phyloP scores from a whole-genome alignment of 2,888 invertebrate species.

The Thalpophila matura region DNA sequence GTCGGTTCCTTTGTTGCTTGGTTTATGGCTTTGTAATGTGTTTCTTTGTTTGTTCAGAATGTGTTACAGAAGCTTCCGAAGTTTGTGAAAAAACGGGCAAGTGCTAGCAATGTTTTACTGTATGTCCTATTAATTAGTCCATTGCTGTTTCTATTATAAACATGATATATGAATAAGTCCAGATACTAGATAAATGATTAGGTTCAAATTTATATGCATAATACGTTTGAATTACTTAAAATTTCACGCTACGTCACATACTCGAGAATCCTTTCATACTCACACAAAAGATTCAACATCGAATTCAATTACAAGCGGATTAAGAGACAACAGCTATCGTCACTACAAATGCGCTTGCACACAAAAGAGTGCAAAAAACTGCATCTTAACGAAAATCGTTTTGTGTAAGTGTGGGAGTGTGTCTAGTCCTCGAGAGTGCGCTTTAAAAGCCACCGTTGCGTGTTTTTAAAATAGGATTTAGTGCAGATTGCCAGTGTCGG shows the following conservation, averaged over 20 bases:
- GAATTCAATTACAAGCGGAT: constrained; percentile 82
- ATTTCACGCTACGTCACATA: constrained; percentile 18
- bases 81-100: constrained; percentile 71
- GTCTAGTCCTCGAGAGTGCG: constrained; percentile 75
- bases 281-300: constrained; percentile 63
- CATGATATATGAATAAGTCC: neutral
- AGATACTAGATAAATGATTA: neutral
- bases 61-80: constrained; percentile 83
- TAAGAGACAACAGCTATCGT: constrained; percentile 78
- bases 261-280: constrained; percentile 55
- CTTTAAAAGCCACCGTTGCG: constrained; percentile 88
- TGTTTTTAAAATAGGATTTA: constrained; percentile 87
- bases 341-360: constrained; percentile 72
- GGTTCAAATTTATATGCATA: neutral
- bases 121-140: constrained; percentile 36
- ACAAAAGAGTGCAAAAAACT: constrained; percentile 79
- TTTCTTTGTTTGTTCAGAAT: constrained; percentile 90
- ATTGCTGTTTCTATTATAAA: neutral
- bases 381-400: constrained; percentile 77
- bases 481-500: constrained; percentile 80
- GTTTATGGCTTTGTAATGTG: constrained; percentile 90
- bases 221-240: constrained; percentile 13
- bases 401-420: constrained; percentile 86
- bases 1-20: constrained; percentile 89
- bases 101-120: constrained; percentile 47